Evolutionary conservation across 2,113 vertebrate genomes (phyloP), one percentile per base, ranked within the genome.

Genomic region (Rhineura floridana): DNA sequence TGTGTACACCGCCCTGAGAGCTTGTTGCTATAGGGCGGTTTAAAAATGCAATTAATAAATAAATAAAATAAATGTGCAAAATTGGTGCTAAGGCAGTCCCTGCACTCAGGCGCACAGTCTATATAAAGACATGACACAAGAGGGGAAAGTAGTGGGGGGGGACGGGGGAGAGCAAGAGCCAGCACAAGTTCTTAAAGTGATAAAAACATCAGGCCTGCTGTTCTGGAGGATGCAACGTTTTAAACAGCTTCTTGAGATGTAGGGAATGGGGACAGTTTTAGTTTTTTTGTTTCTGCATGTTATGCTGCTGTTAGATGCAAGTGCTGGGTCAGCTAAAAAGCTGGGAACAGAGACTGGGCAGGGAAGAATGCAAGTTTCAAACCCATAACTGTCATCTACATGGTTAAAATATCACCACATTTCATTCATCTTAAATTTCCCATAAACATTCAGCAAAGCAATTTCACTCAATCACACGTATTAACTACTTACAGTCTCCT

Each of bases 401-500:
- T 28, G 59, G 96, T 97, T 97, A 97, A 97, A 96, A 93, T 91
- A 93, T 94, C 94, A 93, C 93, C 95, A 95, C 95, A 87, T 96
- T 96, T 95, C 86, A 33, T 94, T 95, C 87, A 79, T 96, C 96
- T 96, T 97, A 93, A 92, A 89, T 97, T 96, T 96, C 96, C 95
- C 96, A 96, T 97, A 97, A 97, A 97, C 96, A 96, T 97, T 97
- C 95, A 94, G 95, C 95, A 95, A 95, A 96, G 96, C 96, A 96
- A 96, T 97, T 97, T 96, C 95, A 91, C 95, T 97, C 96, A 96
- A 94, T 97, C 95, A 96, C 96, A 96, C 95, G 94, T 97, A 96
- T 97, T 96, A 97, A 97, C 96, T 96, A 95, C 96, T 97, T 97
- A 96, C 96, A 95, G 97, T 97, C 96, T 93, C 93, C 96, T 96